Base-by-base conservation (phyloP, 2,113 vertebrate genomes). In the Ictalurus furcatus region DNA sequence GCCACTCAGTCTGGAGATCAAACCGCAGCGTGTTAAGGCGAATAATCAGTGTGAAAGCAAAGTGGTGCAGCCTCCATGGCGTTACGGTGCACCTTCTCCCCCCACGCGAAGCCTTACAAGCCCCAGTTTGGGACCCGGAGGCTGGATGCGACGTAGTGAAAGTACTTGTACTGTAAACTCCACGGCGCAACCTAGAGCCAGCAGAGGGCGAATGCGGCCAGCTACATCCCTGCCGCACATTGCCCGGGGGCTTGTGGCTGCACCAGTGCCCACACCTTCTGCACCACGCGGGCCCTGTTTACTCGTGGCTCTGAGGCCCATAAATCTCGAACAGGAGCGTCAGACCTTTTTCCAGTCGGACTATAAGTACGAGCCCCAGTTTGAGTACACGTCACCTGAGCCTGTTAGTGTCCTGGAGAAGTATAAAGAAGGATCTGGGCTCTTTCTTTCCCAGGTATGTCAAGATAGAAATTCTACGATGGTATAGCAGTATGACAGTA, bases 311-410 rank as follows among this genome's bases (percentile, higher is more conserved):
- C 95, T 99, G 63, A 91, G 98, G 76, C 98, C 98, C 6, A 93
- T 94, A 11, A 99, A 99, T 91, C 92, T 99, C 91, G 96, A 98
- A 83, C 91, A 93, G 76, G 98, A 99, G 90, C 95, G 97, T 86
- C 95, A 95, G 83, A 92, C 92, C 0, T 99, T 99, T 95, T 98
- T 99, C 93, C 96, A 96, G 89, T 96, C 97, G 5, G 92, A 95
- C 89, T 98, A 95, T 89, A 94, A 96, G 74, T 98, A 98, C 78
- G 97, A 99, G 85, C 98, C 98, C 4, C 98, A 98, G 96, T 99
- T 99, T 65, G 95, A 98, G 89, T 99, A 99, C 80, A 88, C 94
- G 0, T 95, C 97, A 90, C 96, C 97, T 0, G 92, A 97, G 90
- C 97, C 97, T 2, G 94, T 90, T 17, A 93, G 94, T 0, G 97